These are phyloP conservation scores for Melanargia galathea DNA, from an alignment of 2,888 invertebrate species.

Conservation along the genomic window DNA sequence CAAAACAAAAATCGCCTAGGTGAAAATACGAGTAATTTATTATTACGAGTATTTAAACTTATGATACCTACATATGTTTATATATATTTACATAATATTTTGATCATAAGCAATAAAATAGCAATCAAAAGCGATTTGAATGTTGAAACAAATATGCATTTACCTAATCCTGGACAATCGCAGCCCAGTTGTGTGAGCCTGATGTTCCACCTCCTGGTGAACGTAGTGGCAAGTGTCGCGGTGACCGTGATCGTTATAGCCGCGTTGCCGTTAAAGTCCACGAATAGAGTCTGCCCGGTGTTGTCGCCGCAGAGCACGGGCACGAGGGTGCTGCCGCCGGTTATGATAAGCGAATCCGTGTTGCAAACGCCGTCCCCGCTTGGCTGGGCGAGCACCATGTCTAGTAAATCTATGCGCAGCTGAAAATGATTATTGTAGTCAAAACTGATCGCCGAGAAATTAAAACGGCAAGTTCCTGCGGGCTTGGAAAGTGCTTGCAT, in stretches of 20 bases:
- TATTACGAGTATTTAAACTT: background rate
- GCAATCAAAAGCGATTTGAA: background rate
- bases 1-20: too few species aligned
- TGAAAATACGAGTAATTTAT: too few species aligned
- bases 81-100: too few species aligned
- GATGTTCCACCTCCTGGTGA: slow-evolving; percentile 88
- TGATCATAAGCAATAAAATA: too few species aligned
- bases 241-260: slow-evolving; percentile 87
- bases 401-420: slow-evolving; percentile 89
- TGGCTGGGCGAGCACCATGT: slow-evolving; percentile 87
- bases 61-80: too few species aligned
- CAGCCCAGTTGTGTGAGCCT: slow-evolving; percentile 88
- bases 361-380: slow-evolving; percentile 87
- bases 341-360: slow-evolving; percentile 86
- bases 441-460: too few species aligned
- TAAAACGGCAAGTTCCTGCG: too few species aligned
- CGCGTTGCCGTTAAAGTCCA: slow-evolving; percentile 86
- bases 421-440: slow-evolving; percentile 55
- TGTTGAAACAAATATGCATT: background rate
- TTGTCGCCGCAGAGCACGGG: slow-evolving; percentile 91
- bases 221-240: slow-evolving; percentile 82
- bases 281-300: slow-evolving; percentile 89
- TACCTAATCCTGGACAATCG: slow-evolving; percentile 86
- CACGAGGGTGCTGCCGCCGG: slow-evolving; percentile 86
- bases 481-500: too few species aligned